A percentile compares a stretch with the other conserved stretches of the same genome.
Evolutionary conservation across 2,113 vertebrate genomes (phyloP).

Genomic region (Typhlomys cinereus): DNA sequence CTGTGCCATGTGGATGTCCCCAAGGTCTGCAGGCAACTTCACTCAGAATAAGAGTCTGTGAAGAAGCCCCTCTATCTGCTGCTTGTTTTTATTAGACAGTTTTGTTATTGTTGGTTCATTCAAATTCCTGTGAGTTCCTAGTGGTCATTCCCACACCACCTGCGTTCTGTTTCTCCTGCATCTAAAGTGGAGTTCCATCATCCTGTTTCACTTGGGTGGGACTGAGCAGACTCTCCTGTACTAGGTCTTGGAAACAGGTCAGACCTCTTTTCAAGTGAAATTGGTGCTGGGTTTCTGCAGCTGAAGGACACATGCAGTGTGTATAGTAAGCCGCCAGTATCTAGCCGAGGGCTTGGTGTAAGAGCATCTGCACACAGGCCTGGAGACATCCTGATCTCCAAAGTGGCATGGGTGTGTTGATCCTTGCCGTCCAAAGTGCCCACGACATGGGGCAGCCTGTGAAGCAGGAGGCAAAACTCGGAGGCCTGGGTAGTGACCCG

Average conservation of each 20-base stretch:
- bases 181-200: not conserved
- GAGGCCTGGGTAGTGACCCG: not conserved
- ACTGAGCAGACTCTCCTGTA: not conserved
- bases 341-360: not conserved
- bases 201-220: not conserved
- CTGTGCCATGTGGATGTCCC: conserved; percentile 66
- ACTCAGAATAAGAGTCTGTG: conserved; percentile 28
- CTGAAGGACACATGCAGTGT: not conserved
- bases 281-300: not conserved
- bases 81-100: conserved; percentile 39
- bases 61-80: conserved; percentile 48
- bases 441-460: not conserved
- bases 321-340: not conserved
- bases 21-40: conserved; percentile 14
- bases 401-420: not conserved
- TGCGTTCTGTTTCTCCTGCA: conserved; percentile 11
- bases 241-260: not conserved
- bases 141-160: not conserved
- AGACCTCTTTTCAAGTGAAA: not conserved
- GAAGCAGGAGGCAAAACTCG: not conserved
- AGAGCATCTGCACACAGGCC: not conserved
- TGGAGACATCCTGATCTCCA: not conserved
- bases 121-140: conserved; percentile 44
- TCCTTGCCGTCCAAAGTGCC: not conserved
- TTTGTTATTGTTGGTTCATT: conserved; percentile 66